These are phyloP conservation scores for Tupaia chinensis DNA, from an alignment of 2,113 vertebrate genomes.

Conservation along the genomic window DNA sequence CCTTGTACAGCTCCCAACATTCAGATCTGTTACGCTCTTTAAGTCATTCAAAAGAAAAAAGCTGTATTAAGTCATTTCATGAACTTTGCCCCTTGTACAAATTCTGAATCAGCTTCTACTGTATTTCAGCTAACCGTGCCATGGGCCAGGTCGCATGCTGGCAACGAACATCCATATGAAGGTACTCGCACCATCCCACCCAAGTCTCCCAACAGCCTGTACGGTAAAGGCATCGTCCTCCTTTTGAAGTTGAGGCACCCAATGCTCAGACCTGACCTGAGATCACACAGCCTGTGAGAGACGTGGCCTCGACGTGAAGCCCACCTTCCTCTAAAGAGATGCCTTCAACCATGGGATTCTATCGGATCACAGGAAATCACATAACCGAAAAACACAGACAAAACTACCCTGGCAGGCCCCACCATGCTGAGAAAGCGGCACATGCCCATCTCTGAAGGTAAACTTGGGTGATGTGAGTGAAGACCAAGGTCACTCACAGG, in stretches of 20 bases:
- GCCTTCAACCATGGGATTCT: not conserved
- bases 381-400: not conserved
- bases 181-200: fast-evolving
- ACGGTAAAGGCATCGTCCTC: not conserved
- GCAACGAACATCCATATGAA: fast-evolving
- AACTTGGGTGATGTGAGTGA: not conserved
- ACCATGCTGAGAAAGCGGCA: not conserved
- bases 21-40: not conserved
- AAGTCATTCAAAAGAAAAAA: not conserved
- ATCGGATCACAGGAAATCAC: not conserved
- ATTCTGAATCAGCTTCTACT: not conserved
- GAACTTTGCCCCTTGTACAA: not conserved
- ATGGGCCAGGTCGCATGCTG: fast-evolving
- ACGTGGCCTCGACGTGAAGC: not conserved
- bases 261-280: not conserved
- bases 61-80: not conserved
- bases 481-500: not conserved
- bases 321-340: not conserved
- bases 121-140: not conserved
- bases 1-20: not conserved
- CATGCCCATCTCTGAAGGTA: not conserved
- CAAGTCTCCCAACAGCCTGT: not conserved
- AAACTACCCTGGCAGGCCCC: not conserved
- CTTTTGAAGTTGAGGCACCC: not conserved
- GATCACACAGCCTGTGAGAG: not conserved